Evolutionary conservation across 1,140 invertebrate genomes (phyloP).

Genomic region (Leptestheria dahalacensis): DNA sequence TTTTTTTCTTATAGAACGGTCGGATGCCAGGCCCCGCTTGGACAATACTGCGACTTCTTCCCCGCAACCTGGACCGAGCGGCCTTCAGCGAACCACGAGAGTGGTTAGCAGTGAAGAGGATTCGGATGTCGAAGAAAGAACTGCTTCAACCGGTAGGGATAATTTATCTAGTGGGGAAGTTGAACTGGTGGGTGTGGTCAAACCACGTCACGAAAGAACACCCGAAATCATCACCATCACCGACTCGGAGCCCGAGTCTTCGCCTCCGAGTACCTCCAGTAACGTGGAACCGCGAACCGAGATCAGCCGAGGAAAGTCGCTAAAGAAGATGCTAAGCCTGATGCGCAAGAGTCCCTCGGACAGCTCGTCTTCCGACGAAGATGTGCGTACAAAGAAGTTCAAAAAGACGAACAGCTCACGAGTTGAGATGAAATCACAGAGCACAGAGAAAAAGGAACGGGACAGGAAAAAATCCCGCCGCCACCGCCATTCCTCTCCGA

Average conservation of each 20-base stretch:
- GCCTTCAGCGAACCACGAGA: not conserved
- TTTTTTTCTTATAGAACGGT: conserved; percentile 16
- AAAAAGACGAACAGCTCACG: not conserved
- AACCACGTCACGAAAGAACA: conserved; percentile 35
- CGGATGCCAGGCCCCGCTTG: conserved; percentile 24
- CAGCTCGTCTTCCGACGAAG: no score
- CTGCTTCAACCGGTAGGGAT: not conserved
- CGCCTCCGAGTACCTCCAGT: no score
- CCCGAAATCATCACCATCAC: conserved; percentile 36
- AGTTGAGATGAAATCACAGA: not conserved
- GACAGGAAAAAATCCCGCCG: not conserved
- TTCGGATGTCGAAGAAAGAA: conserved; percentile 21
- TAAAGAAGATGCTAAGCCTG: not conserved
- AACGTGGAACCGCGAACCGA: not conserved
- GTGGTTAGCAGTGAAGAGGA: conserved; percentile 19
- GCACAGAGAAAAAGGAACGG: not conserved
- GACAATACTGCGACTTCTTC: conserved; percentile 23
- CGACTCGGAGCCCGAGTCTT: conserved; percentile 25
- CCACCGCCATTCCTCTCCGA: no score
- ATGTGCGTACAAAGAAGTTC: not conserved
- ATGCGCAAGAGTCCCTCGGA: no score
- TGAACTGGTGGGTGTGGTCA: conserved; percentile 33
- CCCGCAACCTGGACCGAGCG: conserved; percentile 16
- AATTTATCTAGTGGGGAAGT: conserved; percentile 13
- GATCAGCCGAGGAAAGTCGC: not conserved